Conservation (phyloP, 2,888 invertebrate species). For the Tiliacea aurago region DNA sequence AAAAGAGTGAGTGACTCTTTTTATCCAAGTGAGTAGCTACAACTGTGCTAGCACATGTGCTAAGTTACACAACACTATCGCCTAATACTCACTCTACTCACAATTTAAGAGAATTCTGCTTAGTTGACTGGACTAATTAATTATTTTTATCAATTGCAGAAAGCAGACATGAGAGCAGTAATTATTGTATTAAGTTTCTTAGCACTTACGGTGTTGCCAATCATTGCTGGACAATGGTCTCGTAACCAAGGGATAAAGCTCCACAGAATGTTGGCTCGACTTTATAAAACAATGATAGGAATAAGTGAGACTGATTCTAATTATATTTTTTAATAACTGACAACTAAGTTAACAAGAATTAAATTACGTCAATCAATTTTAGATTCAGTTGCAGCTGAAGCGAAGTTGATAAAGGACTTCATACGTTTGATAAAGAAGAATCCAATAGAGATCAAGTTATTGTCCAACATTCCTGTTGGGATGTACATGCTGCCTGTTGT, state of each 20-base stretch:
- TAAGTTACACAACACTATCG: too few species aligned
- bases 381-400: conserved; percentile 26
- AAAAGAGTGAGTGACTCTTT: too few species aligned
- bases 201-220: conserved; percentile 17
- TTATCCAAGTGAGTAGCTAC: too few species aligned
- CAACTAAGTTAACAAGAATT: neutral
- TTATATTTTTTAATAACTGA: neutral
- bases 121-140: neutral
- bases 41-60: too few species aligned
- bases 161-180: neutral
- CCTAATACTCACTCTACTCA: too few species aligned
- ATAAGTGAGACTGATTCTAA: conserved; percentile 19
- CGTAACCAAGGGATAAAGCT: conserved; percentile 28
- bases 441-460: conserved; percentile 33
- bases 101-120: neutral
- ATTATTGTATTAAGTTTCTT: neutral
- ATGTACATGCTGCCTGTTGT: conserved; percentile 27
- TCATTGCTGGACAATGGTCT: conserved; percentile 30
- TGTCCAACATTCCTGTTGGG: conserved; percentile 15
- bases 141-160: conserved; percentile 14
- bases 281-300: conserved; percentile 31
- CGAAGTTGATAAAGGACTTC: conserved; percentile 33
- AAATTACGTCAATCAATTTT: neutral
- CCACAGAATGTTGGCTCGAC: conserved; percentile 23
- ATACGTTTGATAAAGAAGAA: conserved; percentile 36